phyloP scores from a whole-genome alignment of 2,888 invertebrate species.

The Tryphoninae sp. region DNA sequence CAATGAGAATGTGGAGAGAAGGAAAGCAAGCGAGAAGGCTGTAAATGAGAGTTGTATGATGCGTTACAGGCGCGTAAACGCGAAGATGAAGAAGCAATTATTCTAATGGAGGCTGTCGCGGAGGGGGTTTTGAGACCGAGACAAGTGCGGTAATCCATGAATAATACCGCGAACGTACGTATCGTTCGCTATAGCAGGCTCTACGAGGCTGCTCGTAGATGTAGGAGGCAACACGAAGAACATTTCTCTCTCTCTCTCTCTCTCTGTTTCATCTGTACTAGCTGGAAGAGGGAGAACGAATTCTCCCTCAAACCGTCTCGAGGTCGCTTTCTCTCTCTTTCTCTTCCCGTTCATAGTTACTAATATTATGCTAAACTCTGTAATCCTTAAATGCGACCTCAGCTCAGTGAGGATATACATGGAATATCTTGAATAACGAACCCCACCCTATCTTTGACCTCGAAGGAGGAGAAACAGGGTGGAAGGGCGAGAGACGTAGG shows the following conservation, averaged over 20 bases:
- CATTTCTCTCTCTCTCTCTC: constrained; percentile 52
- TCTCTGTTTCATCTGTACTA: constrained; percentile 34
- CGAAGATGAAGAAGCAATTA: constrained; percentile 81
- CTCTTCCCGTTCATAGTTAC: constrained; percentile 65
- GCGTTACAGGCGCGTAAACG: constrained; percentile 72
- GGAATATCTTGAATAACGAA: constrained; percentile 70
- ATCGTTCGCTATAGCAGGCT: constrained; percentile 35
- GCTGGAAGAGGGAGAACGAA: background rate
- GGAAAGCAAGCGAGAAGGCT: background rate
- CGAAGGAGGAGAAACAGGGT: background rate
- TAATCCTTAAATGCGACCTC: constrained; percentile 78
- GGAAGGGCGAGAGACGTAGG: constrained; percentile 10
- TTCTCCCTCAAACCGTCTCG: constrained; percentile 23
- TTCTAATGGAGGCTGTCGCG: constrained; percentile 78
- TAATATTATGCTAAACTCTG: constrained; percentile 79
- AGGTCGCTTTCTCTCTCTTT: constrained; percentile 21
- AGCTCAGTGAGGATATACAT: constrained; percentile 69
- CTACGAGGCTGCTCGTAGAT: constrained; percentile 11
- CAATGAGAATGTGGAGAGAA: constrained; percentile 11
- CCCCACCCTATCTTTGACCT: constrained; percentile 24
- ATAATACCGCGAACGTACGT: constrained; percentile 72
- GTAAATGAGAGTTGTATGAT: constrained; percentile 23
- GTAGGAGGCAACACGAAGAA: constrained; percentile 59
- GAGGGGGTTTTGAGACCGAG: constrained; percentile 77
- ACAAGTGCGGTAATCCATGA: constrained; percentile 81